Conservation (phyloP, 2,113 vertebrate species). For the Aix galericulata region DNA sequence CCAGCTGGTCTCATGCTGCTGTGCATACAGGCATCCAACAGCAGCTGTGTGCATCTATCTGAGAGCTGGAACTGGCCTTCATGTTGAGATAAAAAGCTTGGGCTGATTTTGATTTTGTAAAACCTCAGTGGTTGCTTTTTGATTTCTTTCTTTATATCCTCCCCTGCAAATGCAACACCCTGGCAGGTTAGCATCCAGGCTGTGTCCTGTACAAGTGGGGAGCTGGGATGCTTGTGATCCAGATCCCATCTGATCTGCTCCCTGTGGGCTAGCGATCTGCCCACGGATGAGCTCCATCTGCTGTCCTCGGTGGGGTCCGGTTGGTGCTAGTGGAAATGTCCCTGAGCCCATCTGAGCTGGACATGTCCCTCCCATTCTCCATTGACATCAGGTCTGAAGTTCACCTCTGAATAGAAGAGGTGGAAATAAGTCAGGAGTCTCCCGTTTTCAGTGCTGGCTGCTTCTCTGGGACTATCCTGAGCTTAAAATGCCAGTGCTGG, state of each 20-base stretch:
- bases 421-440: not conserved
- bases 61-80: not conserved
- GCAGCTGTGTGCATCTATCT: too few species aligned
- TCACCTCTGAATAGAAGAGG: not conserved
- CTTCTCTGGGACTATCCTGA: not conserved
- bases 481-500: not conserved
- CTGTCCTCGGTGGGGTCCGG: not conserved
- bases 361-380: not conserved
- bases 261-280: not conserved
- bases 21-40: not conserved
- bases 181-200: not conserved
- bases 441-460: not conserved
- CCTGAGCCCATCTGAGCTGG: not conserved
- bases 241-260: not conserved
- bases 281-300: rapidly evolving
- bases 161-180: not conserved
- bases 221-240: not conserved
- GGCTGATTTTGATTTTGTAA: not conserved
- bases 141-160: not conserved
- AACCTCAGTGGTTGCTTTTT: not conserved
- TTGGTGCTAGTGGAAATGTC: not conserved
- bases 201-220: not conserved
- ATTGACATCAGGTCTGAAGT: not conserved
- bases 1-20: not conserved
- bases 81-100: not conserved